Percentiles rank a stretch among this genome's conserved stretches.
Conservation (phyloP, 1,140 invertebrate species). For the Diorhabda carinulata region DNA sequence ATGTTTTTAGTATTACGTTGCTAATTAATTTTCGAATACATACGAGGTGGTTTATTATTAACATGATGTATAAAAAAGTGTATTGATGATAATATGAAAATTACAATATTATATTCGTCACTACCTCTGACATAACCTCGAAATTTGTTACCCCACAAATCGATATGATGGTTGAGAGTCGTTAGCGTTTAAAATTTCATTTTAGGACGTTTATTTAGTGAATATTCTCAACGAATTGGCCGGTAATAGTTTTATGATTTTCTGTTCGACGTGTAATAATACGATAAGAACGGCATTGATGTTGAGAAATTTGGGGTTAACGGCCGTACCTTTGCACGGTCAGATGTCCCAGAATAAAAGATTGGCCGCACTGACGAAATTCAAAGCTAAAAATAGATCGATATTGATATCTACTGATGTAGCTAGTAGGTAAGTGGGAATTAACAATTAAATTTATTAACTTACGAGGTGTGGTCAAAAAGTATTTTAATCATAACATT, state of each 20-base stretch:
- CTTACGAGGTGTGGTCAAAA: too few relatives aligned
- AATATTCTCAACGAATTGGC: slow-evolving; percentile 94
- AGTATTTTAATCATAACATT: too few relatives aligned
- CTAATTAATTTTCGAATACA: too few relatives aligned
- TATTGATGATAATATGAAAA: slow-evolving; percentile 23
- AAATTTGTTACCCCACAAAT: not conserved
- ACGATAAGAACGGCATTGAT: slow-evolving; percentile 85
- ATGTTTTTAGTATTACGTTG: too few relatives aligned
- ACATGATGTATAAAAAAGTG: slow-evolving; percentile 20
- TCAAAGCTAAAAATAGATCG: slow-evolving; percentile 81
- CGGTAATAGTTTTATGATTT: slow-evolving; percentile 96
- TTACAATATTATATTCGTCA: slow-evolving; percentile 24
- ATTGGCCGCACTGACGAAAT: slow-evolving; percentile 87
- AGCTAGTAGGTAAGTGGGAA: slow-evolving; percentile 73
- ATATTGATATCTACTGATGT: slow-evolving; percentile 97
- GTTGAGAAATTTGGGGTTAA: slow-evolving; percentile 81
- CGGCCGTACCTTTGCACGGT: slow-evolving; percentile 93
- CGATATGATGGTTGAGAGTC: not conserved
- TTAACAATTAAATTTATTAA: too few relatives aligned
- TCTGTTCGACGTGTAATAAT: slow-evolving; percentile 91
- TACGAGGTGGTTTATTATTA: too few relatives aligned
- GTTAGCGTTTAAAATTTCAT: slow-evolving; percentile 19
- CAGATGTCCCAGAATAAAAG: slow-evolving; percentile 96
- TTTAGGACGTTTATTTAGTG: slow-evolving; percentile 91
- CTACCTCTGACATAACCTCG: slow-evolving; percentile 25